These are phyloP conservation scores for Syrmaticus mikado DNA, from an alignment of 2,113 vertebrate species.

Conservation along the genomic window DNA sequence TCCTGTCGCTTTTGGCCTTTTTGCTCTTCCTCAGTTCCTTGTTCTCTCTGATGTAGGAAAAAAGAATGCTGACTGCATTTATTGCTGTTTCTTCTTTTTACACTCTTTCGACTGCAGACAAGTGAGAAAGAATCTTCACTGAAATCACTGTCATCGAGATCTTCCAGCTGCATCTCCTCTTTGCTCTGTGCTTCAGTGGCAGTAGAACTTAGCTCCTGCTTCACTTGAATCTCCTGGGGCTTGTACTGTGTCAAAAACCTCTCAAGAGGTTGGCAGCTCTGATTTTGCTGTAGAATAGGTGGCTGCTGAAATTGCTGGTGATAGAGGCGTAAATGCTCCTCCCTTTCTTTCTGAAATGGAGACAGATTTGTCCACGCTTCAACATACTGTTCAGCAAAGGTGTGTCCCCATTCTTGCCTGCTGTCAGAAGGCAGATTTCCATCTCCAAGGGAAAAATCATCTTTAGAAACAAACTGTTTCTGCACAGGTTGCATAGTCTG, in stretches of 20 bases:
- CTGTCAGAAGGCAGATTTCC: not conserved
- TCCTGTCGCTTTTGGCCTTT: constrained; percentile 17
- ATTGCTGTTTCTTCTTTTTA: constrained; percentile 16
- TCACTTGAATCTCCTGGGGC: constrained; percentile 49
- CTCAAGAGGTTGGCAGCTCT: constrained; percentile 74
- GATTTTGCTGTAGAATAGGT: constrained; percentile 78
- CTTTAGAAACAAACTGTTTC: constrained; percentile 72
- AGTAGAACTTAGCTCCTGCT: not conserved
- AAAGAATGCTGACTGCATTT: constrained; percentile 69
- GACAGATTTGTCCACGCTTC: constrained; percentile 34
- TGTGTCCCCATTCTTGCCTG: not conserved
- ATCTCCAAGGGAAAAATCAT: constrained; percentile 10
- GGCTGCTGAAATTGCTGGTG: constrained; percentile 90
- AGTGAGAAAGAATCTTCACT: constrained; percentile 84
- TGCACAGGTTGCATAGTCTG: constrained; percentile 78
- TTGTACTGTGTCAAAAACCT: constrained; percentile 70
- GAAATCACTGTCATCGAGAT: constrained; percentile 83
- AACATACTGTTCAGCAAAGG: not conserved
- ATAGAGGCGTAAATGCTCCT: constrained; percentile 85
- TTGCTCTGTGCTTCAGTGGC: not conserved
- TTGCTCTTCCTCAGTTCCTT: constrained; percentile 19
- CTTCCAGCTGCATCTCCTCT: constrained; percentile 70
- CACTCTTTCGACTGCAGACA: constrained; percentile 37
- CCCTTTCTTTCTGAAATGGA: constrained; percentile 79
- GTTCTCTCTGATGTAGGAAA: constrained; percentile 77